Conservation (phyloP, 2,113 vertebrate species). For the Engraulis encrasicolus region DNA sequence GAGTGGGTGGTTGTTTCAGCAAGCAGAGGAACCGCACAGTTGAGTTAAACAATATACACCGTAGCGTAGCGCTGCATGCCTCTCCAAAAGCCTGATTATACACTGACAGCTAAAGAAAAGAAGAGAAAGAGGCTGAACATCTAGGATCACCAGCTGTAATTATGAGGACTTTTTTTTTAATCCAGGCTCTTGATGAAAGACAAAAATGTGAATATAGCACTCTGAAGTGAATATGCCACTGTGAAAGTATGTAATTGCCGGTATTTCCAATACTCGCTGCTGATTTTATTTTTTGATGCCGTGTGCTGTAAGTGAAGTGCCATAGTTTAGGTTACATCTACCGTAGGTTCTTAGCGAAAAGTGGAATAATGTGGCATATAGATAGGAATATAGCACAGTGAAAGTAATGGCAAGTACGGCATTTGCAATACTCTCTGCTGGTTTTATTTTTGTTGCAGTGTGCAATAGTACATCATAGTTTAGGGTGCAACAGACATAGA, state of each 20-base stretch:
- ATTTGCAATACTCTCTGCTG: background rate
- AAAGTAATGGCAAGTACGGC: background rate
- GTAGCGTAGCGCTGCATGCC: background rate
- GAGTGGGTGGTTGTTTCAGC: conserved; percentile 30
- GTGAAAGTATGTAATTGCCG: background rate
- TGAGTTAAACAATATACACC: conserved; percentile 8
- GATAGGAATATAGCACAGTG: background rate
- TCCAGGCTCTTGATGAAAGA: background rate
- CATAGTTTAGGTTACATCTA: background rate
- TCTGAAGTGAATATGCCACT: background rate
- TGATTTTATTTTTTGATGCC: background rate
- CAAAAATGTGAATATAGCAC: background rate
- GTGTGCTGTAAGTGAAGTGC: background rate
- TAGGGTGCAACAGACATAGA: background rate
- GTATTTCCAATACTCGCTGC: background rate
- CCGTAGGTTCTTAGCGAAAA: background rate
- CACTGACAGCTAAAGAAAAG: conserved; percentile 13
- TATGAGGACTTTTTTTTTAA: background rate
- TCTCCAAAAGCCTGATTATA: conserved; percentile 15
- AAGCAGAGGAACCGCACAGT: background rate
- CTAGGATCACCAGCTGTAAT: background rate
- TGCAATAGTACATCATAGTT: background rate
- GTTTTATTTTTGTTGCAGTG: background rate
- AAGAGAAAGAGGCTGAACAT: background rate
- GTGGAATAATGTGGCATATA: background rate